A percentile compares a stretch with the other conserved stretches of the same genome.
phyloP scores from a whole-genome alignment of 2,797 vertebrate species.

The Erithacus rubecula region DNA sequence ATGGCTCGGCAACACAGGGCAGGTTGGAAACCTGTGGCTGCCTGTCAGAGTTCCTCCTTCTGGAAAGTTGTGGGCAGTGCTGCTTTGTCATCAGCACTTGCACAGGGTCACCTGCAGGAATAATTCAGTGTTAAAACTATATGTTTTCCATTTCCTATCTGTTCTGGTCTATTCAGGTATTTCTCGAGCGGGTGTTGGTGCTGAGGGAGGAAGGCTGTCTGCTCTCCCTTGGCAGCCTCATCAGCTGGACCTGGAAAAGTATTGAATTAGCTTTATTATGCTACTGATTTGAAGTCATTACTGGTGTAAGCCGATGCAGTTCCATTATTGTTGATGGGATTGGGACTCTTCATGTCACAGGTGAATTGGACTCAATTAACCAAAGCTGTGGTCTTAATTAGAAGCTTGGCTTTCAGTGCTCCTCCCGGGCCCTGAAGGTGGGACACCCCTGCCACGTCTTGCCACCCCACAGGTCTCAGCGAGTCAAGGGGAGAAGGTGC shows the following conservation, averaged over 20 bases:
- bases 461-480: fast-evolving
- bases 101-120: background rate
- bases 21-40: background rate
- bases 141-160: background rate
- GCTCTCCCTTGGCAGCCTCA: background rate
- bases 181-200: background rate
- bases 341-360: conserved; percentile 57
- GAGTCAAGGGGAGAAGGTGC: background rate
- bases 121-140: background rate
- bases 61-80: fast-evolving
- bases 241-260: conserved; percentile 38
- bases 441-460: background rate
- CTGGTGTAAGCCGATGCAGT: conserved; percentile 64
- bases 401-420: conserved; percentile 5
- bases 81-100: background rate
- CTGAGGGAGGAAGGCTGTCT: fast-evolving
- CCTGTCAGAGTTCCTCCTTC: background rate
- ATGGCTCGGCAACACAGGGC: background rate
- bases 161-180: fast-evolving
- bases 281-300: conserved; percentile 55
- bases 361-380: conserved; percentile 65
- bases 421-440: background rate
- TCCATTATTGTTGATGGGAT: conserved; percentile 67
- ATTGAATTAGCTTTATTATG: conserved; percentile 51
- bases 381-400: conserved; percentile 44